Percentiles rank a stretch among this genome's conserved stretches.
These are phyloP conservation scores for Aeoliscus strigatus DNA, from an alignment of 2,797 vertebrate genomes.

Conservation along the genomic window DNA sequence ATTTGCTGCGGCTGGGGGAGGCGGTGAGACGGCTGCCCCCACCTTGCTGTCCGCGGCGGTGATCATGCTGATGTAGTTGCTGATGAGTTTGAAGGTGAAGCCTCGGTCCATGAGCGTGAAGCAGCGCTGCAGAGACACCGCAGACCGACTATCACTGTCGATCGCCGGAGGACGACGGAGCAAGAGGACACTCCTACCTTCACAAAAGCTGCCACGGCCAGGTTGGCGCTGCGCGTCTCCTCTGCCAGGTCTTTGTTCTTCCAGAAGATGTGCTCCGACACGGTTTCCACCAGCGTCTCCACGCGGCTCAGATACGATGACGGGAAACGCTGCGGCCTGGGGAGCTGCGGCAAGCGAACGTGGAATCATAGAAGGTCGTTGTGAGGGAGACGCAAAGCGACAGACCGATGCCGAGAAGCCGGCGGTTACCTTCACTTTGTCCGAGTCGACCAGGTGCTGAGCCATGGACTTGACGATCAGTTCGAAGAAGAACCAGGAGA, in stretches of 20 bases:
- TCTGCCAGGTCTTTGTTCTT: slow-evolving; percentile 86
- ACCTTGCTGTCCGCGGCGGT: slow-evolving; percentile 92
- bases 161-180: too few relatives aligned
- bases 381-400: too few relatives aligned
- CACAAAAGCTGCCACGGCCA: slow-evolving; percentile 86
- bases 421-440: slow-evolving; percentile 86
- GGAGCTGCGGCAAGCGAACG: slow-evolving; percentile 67
- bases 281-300: slow-evolving; percentile 84
- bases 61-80: slow-evolving; percentile 92
- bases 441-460: slow-evolving; percentile 85
- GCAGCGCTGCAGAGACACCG: slow-evolving; percentile 80
- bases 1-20: too few relatives aligned
- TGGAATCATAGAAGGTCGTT: too few relatives aligned
- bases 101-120: slow-evolving; percentile 97
- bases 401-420: too few relatives aligned
- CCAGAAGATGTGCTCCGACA: slow-evolving; percentile 91
- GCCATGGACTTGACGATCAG: slow-evolving; percentile 96
- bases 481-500: slow-evolving; percentile 98
- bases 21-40: too few relatives aligned
- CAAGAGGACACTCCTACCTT: slow-evolving; percentile 85
- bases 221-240: slow-evolving; percentile 89
- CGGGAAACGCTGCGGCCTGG: slow-evolving; percentile 87
- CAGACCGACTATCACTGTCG: too few relatives aligned
- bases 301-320: slow-evolving; percentile 85
- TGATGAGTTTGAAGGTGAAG: slow-evolving; percentile 92